Evolutionary conservation across 2,888 invertebrate species (phyloP), one percentile per base, ranked within the genome.

Genomic region (Pteria penguin): DNA sequence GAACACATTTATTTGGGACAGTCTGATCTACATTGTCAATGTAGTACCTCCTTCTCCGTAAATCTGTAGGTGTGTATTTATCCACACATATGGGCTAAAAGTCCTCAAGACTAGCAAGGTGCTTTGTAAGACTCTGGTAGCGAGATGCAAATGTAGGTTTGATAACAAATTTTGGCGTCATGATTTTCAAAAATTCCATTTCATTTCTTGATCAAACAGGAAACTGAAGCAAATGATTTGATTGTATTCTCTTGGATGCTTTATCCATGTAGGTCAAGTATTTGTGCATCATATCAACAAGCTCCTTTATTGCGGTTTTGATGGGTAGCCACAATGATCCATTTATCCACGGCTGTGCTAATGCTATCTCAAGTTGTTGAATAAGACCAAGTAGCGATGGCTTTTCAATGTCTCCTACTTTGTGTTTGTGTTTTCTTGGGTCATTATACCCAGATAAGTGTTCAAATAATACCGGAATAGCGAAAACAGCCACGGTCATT

Each of bases 1-100:
- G 61, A 55, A 75, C 54, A 31, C 67, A 70, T 61, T 72, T 71
- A 54, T 58, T 60, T 24, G 72, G 58, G 54, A 78, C 63, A 45
- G 31, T 22, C n/a, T 32, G 24, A 29, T 58, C 32, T n/a, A n/a
- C n/a, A n/a, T n/a, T n/a, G n/a, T n/a, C n/a, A n/a, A n/a, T n/a
- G n/a, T n/a, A n/a, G n/a, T n/a, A 68, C 11, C 33, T 32, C 29
- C 60, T 70, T n/a, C n/a, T n/a, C 26, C 68, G 32, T 32, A 58
- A 31, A 4, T 57, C 68, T 11, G 2, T 26, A 4, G 70, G 70
- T 5, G 60, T 70, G 52, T 60, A 60, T n/a, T 70, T 52, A 26
- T 70, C 70, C 14, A 70, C 18, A 29, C 70, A 70, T n/a, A 70
- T 26, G 36, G 70, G 70, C 29, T 36, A 24, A 27, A 60, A 70